Evolutionary conservation across 2,797 vertebrate genomes (phyloP), one percentile per base, ranked within the genome.

Genomic region (Pempheris klunzingeri): DNA sequence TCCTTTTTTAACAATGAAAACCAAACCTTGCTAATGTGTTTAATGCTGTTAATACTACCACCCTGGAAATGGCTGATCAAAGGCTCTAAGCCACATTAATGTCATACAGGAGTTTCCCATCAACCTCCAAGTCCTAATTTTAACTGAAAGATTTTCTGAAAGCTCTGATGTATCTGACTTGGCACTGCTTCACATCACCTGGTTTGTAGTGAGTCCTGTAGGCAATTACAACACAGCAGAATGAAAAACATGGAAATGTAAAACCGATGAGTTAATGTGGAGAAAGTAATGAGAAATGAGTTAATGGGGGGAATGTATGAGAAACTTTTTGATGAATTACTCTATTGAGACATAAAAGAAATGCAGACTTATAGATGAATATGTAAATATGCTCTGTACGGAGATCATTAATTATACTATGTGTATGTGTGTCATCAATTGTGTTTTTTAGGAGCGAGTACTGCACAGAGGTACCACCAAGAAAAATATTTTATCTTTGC

Each of bases 401-500:
- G 24, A 36, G n/a, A 4, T 26, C 4, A 57, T 28, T 24, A 14
- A 43, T 26, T 14, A 11, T 46, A 5, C 10, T 32, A 17, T 55
- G 8, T 58, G 28, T 55, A 12, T 62, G 5, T 55, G 2, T 44
- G 32, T 60, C n/a, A 9, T 52, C 0, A 9, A 34, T 38, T 84
- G 20, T 81, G 12, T 64, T 80, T 83, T n/a, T 44, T 80, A 95
- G 99, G 98, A 94, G 95, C 96, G 67, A 97, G 95, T 90, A 96
- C 93, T 85, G 93, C 97, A 90, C 98, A 99, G 81, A 96, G 97
- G 70, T 98, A 97, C 90, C 97, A 98, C 90, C 98, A 99, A 85
- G 98, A 99, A 89, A 99, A 98, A 87, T 98, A 97, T 92, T 99
- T 99, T 79, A 98, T 99, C 90, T 99, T 99, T 93, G 98, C 98